A percentile compares a stretch with the other conserved stretches of the same genome.
Evolutionary conservation across 2,888 invertebrate species (phyloP).

Genomic region (Pteria penguin): DNA sequence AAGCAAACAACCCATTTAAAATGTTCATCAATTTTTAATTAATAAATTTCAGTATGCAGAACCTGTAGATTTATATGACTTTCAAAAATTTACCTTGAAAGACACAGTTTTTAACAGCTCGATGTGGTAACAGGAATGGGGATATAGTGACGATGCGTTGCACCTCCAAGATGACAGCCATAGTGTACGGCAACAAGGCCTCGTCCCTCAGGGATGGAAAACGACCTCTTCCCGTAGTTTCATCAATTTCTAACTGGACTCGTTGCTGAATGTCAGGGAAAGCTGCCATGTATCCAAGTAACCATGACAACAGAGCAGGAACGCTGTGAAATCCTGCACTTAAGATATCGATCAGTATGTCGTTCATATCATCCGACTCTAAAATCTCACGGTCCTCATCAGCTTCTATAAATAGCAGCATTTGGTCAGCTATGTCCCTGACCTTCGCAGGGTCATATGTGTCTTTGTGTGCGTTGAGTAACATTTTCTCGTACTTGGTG

Average conservation of each 20-base stretch:
- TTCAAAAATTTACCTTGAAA: conserved; percentile 65
- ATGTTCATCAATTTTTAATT: no score
- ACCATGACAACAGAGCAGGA: conserved; percentile 61
- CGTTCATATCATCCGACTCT: conserved; percentile 63
- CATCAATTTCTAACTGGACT: conserved; percentile 65
- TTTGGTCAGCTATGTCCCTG: conserved; percentile 65
- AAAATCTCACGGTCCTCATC: conserved; percentile 64
- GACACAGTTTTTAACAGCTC: conserved; percentile 50
- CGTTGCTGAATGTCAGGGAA: conserved; percentile 64
- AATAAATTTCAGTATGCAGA: no score
- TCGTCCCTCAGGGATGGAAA: conserved; percentile 66
- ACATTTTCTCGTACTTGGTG: conserved; percentile 57
- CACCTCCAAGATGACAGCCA: conserved; percentile 69
- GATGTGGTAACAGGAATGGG: conserved; percentile 69
- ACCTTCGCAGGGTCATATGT: conserved; percentile 63
- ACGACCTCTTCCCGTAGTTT: conserved; percentile 64
- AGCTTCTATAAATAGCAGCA: conserved; percentile 66
- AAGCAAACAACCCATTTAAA: no score
- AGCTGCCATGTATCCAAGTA: conserved; percentile 65
- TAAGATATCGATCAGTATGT: conserved; percentile 62
- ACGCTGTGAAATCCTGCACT: conserved; percentile 62
- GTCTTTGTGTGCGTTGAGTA: conserved; percentile 71
- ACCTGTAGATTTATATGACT: no score
- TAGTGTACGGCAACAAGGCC: conserved; percentile 66
- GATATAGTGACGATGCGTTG: conserved; percentile 66